Base-by-base conservation (phyloP, 2,888 invertebrate species). In the Malacosoma neustria region DNA sequence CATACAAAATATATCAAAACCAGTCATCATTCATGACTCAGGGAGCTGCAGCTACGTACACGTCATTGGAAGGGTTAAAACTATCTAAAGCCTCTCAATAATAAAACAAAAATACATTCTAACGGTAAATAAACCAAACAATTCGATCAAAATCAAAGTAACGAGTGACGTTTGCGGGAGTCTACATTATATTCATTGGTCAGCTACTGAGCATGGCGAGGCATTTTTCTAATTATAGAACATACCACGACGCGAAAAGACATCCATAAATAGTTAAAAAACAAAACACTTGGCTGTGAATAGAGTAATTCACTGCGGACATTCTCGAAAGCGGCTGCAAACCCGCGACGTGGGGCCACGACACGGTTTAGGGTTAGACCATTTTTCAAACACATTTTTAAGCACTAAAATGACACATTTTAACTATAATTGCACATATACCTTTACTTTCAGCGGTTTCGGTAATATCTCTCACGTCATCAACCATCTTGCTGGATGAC, bases 401-500 rank as follows among this genome's bases (percentile, higher is more conserved):
- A 22, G 68, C 81, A 80, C 76, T 72, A 72, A 63, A 80, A 76
- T 74, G 58, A 58, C 76, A 80, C 80, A 61, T 72, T 76, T 53
- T 65, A 68, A 73, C 67, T 70, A 69, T 65, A 73, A 77, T 74
- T 74, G 62, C 79, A 79, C 77, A 63, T 68, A 70, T 85, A 85
- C 85, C 85, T 84, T 80, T 81, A 68, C 74, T 80, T 76, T 85
- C 85, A 74, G 82, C 81, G 75, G 79, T 80, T 82, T 82, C 85
- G 63, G 69, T 70, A 73, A 79, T 72, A 74, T 84, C 74, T 76
- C 72, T 79, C 81, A 80, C 84, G 77, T 85, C 85, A 82, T 84
- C 85, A 79, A 81, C 85, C 85, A 85, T 85, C 73, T 85, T 85
- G 85, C 81, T 75, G 65, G 75, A 76, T 82, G 81, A 84, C 82